Evolutionary conservation across 2,113 vertebrate species (phyloP), one percentile per base, ranked within the genome.

Genomic region (Spermophilus dauricus): DNA sequence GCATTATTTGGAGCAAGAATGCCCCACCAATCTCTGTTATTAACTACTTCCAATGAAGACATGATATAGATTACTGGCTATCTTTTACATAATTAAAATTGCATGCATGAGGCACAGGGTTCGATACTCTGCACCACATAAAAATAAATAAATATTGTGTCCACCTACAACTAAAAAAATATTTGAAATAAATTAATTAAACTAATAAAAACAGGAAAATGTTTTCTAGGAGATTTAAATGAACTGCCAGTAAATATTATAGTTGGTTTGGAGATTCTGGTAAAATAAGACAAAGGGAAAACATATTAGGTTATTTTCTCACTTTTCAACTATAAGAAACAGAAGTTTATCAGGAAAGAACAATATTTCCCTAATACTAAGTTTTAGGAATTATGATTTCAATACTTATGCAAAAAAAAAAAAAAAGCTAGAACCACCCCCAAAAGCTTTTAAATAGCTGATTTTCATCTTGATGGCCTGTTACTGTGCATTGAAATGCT

Each of bases 231-330:
- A 83, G 93, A 90, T 89, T 92, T 76, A 77, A 7, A 42, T 65
- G 20, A 89, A 89, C 9, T 73, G 42, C 11, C 80, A 84, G 16
- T 69, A 86, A 89, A 51, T 56, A 89, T 24, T 76, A 48, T 73
- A 73, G 32, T 81, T 89, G 75, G 30, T 63, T 2, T 51, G 30
- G 4, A 67, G 22, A 8, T 83, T 61, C 37, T 63, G 76, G 56
- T 69, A 63, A 96, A 94, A 82, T 34, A 87, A 87, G 26, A 73
- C 5, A 94, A 84, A 65, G 48, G 30, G 34, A 84, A 95, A 83
- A 56, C 63, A 69, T 8, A 75, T 20, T 8, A 0, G 48, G 73
- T 82, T 82, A 30, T 58, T 85, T 86, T 93, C 58, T 72, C 16
- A 75, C 30, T 69, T 94, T 83, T 70, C 48, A 56, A 73, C 22